Evolutionary conservation across 1,140 invertebrate genomes (phyloP).

Genomic region (Marisa cornuarietis): DNA sequence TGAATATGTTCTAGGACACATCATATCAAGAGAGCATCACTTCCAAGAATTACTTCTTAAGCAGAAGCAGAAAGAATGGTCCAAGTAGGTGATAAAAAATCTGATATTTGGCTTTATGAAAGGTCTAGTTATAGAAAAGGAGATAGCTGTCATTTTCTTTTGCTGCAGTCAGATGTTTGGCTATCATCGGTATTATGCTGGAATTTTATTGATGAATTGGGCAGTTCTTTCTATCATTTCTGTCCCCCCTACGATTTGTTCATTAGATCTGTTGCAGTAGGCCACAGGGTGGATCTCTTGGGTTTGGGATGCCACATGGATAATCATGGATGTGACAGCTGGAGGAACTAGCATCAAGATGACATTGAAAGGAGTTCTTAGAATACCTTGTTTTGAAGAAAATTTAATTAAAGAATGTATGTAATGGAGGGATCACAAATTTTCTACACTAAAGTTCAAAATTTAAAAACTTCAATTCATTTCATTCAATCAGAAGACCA

Average conservation of each 20-base stretch:
- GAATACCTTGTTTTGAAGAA: too few relatives aligned
- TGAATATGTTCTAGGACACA: constrained; percentile 71
- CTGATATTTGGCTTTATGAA: neutral
- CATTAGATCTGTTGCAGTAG: too few relatives aligned
- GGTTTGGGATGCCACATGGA: too few relatives aligned
- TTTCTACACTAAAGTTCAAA: too few relatives aligned
- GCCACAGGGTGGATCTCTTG: too few relatives aligned
- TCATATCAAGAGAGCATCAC: constrained; percentile 68
- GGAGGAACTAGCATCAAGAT: too few relatives aligned
- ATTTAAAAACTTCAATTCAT: too few relatives aligned
- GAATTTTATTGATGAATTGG: neutral
- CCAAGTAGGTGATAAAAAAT: constrained; percentile 34
- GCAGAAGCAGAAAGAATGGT: constrained; percentile 65
- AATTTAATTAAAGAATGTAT: too few relatives aligned
- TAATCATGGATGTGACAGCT: too few relatives aligned
- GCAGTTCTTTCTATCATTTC: neutral
- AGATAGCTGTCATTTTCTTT: neutral
- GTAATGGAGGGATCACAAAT: too few relatives aligned
- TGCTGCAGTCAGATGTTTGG: neutral
- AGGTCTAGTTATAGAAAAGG: neutral
- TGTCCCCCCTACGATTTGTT: neutral
- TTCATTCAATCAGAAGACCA: too few relatives aligned
- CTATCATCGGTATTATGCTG: neutral
- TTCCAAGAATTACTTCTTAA: constrained; percentile 63
- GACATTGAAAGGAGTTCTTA: too few relatives aligned